Base-by-base conservation (phyloP, 64 coral and sea anemone genomes). In the Hydrozoanthus tunicans region DNA sequence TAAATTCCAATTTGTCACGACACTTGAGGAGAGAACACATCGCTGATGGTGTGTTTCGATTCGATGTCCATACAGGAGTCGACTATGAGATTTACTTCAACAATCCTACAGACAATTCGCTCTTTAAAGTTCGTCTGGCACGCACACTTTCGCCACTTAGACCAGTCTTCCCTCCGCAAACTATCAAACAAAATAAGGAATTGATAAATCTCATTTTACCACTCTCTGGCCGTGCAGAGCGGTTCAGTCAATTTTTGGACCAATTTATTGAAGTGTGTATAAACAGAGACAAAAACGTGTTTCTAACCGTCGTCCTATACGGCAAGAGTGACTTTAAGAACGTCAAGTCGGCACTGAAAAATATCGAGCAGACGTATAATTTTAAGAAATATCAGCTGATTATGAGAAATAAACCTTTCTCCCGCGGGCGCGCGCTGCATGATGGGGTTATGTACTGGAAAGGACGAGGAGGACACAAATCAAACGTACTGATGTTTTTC, bases 381-480 rank as follows among this genome's bases (percentile, higher is more conserved):
- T 98, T 95, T 79, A 91, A 91, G 24, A 89, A 98, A 56, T 98
- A 95, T 71, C 86, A 95, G 58, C 68, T 98, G 5, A 82, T 98
- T 1, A 91, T 93, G 93, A 74, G 96, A 59, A 82, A 95, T 17
- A 93, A 93, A 23, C 83, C 67, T 0, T 98, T 98, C 71, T 95
- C 93, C 5, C 91, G 96, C 6, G 96, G 96, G 3, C 91, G 91
- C 59, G 96, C 96, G 12, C 68, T 98, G 11, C 96, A 98, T 63
- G 93, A 98, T 72, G 96, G 96, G 51, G 96, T 98, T 1, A 76
- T 93, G 73, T 89, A 98, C 17, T 98, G 96, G 96, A 93, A 90
- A 26, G 66, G 88, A 3, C 62, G 2, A 43, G 32, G 32, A 43
- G 32, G 32, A 65, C 5, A 43, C 72, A 11, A 92, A 92, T 5